These are phyloP conservation scores for Oceanodroma tethys DNA, from an alignment of 2,113 vertebrate species.

Conservation along the genomic window DNA sequence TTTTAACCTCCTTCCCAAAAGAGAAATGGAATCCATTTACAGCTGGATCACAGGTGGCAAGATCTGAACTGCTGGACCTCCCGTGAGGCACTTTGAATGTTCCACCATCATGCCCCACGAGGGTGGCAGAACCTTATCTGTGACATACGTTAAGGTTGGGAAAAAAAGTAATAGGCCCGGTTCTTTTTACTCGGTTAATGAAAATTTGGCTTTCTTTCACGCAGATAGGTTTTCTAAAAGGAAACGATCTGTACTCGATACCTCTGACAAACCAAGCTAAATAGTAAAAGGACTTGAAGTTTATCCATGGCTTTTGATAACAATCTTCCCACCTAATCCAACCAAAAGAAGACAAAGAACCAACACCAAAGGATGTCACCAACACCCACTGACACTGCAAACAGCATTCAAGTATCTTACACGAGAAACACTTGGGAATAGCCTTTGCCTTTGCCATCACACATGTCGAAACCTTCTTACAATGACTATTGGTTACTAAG, in stretches of 20 bases:
- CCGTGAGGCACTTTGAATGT: not conserved
- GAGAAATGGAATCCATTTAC: not conserved
- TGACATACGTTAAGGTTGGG: not conserved
- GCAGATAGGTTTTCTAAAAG: not conserved
- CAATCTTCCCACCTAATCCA: not conserved
- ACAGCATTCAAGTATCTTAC: conserved; percentile 78
- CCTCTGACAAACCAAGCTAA: not conserved
- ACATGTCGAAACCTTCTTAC: conserved; percentile 90
- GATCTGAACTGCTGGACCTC: not conserved
- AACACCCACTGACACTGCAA: conserved; percentile 7
- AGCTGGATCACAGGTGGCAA: not conserved
- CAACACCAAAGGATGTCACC: conserved; percentile 59
- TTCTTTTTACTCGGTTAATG: not conserved
- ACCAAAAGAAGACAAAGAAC: conserved; percentile 32
- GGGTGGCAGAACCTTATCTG: not conserved
- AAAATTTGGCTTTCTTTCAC: not conserved
- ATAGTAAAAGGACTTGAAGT: not conserved
- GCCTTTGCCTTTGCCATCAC: conserved; percentile 87
- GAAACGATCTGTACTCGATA: not conserved
- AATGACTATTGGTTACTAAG: conserved; percentile 84
- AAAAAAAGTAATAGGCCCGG: not conserved
- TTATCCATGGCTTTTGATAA: conserved; percentile 48
- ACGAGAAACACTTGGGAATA: conserved; percentile 86
- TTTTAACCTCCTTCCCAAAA: not conserved
- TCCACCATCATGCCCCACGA: not conserved